Conservation (phyloP, 2,888 invertebrate species). For the Ophion obscuratus region DNA sequence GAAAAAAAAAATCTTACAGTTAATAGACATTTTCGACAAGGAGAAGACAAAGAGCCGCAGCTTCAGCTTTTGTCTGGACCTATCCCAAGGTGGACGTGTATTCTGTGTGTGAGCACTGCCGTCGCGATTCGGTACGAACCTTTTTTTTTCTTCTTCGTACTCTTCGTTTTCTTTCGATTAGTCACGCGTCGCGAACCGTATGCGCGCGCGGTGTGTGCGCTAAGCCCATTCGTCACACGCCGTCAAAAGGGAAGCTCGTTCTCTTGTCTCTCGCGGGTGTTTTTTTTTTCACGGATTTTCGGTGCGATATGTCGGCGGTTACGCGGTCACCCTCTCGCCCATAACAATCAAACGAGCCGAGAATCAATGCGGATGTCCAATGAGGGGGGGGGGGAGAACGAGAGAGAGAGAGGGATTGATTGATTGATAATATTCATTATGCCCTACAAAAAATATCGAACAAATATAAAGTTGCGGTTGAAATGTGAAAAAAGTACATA, state of each 20-base stretch:
- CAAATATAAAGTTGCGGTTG: too few relatives aligned
- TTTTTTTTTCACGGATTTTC: slow-evolving; percentile 33
- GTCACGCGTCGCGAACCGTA: slow-evolving; percentile 71
- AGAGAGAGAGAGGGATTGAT: too few relatives aligned
- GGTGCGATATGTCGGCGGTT: slow-evolving; percentile 40
- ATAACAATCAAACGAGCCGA: slow-evolving; percentile 49
- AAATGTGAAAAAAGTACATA: too few relatives aligned
- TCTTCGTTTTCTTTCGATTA: slow-evolving; percentile 70
- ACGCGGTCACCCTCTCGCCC: slow-evolving; percentile 44
- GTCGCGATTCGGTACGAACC: slow-evolving; percentile 19
- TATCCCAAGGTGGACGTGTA: slow-evolving; percentile 73
- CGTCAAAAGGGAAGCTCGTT: slow-evolving; percentile 69
- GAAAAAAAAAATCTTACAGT: slow-evolving; percentile 3
- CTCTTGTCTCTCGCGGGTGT: slow-evolving; percentile 24
- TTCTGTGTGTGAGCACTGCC: slow-evolving; percentile 48
- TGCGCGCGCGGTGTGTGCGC: slow-evolving; percentile 46
- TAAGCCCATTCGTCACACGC: slow-evolving; percentile 75
- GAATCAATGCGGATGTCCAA: slow-evolving; percentile 11
- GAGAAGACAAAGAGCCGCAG: slow-evolving; percentile 6
- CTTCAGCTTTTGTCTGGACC: slow-evolving; percentile 65
- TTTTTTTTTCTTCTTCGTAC: background rate
- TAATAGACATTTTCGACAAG: slow-evolving; percentile 26
- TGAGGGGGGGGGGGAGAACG: background rate
- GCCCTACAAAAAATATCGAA: too few relatives aligned
- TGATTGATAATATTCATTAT: too few relatives aligned